phyloP scores from a whole-genome alignment of 2,797 vertebrate genomes.

The Scomberomorus guttatus region DNA sequence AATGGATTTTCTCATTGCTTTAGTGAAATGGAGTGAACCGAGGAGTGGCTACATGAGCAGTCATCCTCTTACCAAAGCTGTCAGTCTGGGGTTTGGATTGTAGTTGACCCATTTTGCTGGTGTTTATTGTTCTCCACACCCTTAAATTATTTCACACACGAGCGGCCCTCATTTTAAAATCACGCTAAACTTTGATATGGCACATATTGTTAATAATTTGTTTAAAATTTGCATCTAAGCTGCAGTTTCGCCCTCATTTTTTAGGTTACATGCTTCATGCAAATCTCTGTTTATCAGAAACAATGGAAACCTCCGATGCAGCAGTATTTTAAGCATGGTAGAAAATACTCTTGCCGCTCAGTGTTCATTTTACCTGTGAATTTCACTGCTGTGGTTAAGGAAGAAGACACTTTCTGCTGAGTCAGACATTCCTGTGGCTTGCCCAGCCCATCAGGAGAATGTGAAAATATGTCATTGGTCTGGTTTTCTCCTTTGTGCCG shows the following conservation, averaged over 20 bases:
- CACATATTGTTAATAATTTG: background rate
- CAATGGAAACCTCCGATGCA: conserved; percentile 21
- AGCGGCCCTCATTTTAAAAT: background rate
- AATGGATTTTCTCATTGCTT: conserved; percentile 25
- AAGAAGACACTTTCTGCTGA: conserved; percentile 18
- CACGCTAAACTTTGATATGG: background rate
- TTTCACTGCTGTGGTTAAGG: background rate
- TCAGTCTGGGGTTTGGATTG: conserved; percentile 13
- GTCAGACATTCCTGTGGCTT: conserved; percentile 56
- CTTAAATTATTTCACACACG: conserved; percentile 7
- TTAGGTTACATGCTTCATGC: background rate
- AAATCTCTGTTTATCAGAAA: conserved; percentile 20
- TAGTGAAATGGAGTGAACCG: conserved; percentile 33
- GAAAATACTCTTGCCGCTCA: background rate
- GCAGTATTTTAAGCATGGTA: background rate
- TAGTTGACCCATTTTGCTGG: background rate
- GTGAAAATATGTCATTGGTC: conserved; percentile 73
- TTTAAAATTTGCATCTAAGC: too few relatives aligned
- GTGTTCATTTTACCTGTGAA: conserved; percentile 22
- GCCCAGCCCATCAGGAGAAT: conserved; percentile 48
- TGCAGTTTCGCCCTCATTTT: background rate
- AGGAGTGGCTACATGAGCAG: background rate
- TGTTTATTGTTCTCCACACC: background rate
- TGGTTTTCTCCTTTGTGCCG: conserved; percentile 58
- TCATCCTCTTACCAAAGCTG: conserved; percentile 19